These are phyloP conservation scores for Tupaia chinensis DNA, from an alignment of 2,113 vertebrate genomes.

Conservation along the genomic window DNA sequence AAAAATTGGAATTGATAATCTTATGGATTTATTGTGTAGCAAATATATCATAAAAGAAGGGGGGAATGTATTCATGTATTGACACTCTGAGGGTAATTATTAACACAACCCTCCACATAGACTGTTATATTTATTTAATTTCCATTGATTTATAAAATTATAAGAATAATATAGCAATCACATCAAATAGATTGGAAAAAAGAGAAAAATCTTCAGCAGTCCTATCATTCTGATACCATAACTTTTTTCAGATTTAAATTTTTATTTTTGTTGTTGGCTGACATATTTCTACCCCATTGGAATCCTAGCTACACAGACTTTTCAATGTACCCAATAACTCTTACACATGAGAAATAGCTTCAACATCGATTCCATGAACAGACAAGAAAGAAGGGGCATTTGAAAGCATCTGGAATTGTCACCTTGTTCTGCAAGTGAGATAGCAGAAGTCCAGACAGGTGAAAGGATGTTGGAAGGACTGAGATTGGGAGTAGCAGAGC, in stretches of 20 bases:
- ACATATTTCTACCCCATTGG: not conserved
- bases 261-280: constrained; percentile 23
- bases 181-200: not conserved
- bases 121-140: not conserved
- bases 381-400: not conserved
- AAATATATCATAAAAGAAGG: constrained; percentile 31
- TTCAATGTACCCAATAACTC: not conserved
- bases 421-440: not conserved
- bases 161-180: not conserved
- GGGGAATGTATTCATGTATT: not conserved
- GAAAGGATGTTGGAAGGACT: not conserved
- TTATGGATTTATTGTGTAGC: not conserved
- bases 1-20: constrained; percentile 38
- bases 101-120: not conserved
- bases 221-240: not conserved
- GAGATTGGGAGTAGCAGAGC: not conserved
- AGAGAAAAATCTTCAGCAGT: not conserved
- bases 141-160: constrained; percentile 47
- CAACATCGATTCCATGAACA: not conserved
- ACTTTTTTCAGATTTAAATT: not conserved
- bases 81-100: not conserved
- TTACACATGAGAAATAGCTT: constrained; percentile 22
- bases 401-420: not conserved
- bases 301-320: constrained; percentile 24
- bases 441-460: not conserved